A percentile compares a stretch with the other conserved stretches of the same genome.
phyloP scores from a whole-genome alignment of 2,113 vertebrate species.

The Eolophus roseicapilla region DNA sequence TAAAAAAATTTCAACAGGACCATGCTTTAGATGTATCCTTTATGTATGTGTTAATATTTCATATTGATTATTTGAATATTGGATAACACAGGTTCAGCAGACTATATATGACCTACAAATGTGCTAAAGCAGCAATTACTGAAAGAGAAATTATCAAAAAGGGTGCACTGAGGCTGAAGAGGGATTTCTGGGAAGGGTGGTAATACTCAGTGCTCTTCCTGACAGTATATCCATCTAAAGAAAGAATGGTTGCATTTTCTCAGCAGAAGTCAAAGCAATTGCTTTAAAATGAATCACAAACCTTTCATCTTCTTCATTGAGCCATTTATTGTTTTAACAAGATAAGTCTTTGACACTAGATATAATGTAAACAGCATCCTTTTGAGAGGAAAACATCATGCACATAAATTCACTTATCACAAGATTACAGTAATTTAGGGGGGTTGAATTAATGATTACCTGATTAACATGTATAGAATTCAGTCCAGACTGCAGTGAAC shows the following conservation, averaged over 20 bases:
- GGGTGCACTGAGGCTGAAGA: background rate
- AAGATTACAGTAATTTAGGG: background rate
- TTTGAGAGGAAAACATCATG: background rate
- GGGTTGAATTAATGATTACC: background rate
- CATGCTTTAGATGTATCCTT: background rate
- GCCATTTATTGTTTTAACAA: background rate
- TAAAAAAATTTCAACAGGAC: background rate
- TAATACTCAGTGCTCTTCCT: background rate
- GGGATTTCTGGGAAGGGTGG: background rate
- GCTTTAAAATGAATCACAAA: background rate
- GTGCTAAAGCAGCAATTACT: slow-evolving; percentile 6
- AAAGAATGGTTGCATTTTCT: background rate
- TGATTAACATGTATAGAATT: background rate
- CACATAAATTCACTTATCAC: background rate
- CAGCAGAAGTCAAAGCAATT: background rate
- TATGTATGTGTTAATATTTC: background rate
- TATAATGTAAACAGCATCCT: background rate
- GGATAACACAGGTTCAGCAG: slow-evolving; percentile 28
- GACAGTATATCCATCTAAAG: background rate
- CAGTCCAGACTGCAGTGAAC: background rate
- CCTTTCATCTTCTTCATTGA: background rate
- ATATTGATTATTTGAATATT: slow-evolving; percentile 38
- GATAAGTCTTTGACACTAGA: background rate
- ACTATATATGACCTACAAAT: slow-evolving; percentile 4
- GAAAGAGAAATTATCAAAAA: background rate